phyloP scores from a whole-genome alignment of 2,113 vertebrate species.

The Monopterus albus region DNA sequence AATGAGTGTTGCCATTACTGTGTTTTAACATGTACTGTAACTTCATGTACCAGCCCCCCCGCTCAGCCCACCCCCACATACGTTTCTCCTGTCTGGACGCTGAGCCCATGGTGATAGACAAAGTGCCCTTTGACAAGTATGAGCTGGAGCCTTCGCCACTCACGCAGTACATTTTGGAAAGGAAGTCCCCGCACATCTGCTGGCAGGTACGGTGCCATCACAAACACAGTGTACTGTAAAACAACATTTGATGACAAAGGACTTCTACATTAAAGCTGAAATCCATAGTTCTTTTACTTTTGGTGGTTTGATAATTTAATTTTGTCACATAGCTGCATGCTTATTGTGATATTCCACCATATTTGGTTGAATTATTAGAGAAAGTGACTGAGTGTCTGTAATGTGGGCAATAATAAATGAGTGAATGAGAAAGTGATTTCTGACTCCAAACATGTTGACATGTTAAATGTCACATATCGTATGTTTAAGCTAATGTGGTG shows the following conservation, averaged over 20 bases:
- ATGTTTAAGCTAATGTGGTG: too few relatives aligned
- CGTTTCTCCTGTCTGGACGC: conserved; percentile 94
- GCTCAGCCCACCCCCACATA: conserved; percentile 94
- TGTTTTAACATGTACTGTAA: background rate
- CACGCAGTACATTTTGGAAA: conserved; percentile 96
- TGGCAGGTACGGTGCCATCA: conserved; percentile 91
- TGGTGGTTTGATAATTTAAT: background rate
- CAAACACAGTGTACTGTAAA: background rate
- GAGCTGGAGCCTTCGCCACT: conserved; percentile 97
- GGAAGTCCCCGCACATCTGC: conserved; percentile 96
- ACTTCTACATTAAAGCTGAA: background rate
- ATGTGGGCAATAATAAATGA: too few relatives aligned
- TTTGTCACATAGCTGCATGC: background rate
- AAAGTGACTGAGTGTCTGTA: too few relatives aligned
- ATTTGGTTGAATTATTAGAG: too few relatives aligned
- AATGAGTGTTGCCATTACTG: too few relatives aligned
- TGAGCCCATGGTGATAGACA: conserved; percentile 99
- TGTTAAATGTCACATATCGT: too few relatives aligned
- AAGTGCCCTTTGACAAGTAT: conserved; percentile 98
- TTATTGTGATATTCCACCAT: too few relatives aligned
- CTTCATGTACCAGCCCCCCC: conserved; percentile 87
- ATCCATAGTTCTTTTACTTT: background rate
- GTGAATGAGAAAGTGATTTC: too few relatives aligned
- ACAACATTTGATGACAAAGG: background rate
- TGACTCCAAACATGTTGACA: too few relatives aligned